phyloP scores from a whole-genome alignment of 2,888 invertebrate species.

The Ichneumoninae sp. region DNA sequence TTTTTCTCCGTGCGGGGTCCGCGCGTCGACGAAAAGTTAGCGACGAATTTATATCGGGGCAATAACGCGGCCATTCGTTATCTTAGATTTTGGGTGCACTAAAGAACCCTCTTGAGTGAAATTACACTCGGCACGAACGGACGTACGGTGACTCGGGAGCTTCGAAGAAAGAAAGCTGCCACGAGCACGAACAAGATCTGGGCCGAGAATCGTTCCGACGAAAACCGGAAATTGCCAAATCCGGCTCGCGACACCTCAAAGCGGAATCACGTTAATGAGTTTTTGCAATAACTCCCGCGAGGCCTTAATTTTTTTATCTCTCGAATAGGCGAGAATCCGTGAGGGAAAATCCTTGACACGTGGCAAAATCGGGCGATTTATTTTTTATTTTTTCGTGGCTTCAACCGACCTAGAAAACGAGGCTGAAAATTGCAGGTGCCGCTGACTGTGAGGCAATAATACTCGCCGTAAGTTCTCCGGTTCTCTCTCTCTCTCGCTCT shows the following conservation, averaged over 20 bases:
- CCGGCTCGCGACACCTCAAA: slow-evolving; percentile 19
- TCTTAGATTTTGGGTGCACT: slow-evolving; percentile 52
- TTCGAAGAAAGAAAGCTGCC: slow-evolving; percentile 16
- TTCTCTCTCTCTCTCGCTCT: neutral
- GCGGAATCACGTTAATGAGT: slow-evolving; percentile 19
- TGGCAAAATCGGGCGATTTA: neutral
- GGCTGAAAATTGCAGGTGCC: slow-evolving; percentile 19
- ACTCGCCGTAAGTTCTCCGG: slow-evolving; percentile 12
- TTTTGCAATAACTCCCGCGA: slow-evolving; percentile 24
- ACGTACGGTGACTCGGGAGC: neutral
- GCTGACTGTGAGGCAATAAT: slow-evolving; percentile 34
- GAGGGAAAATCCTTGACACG: neutral
- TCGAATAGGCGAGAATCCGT: neutral
- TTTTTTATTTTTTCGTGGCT: neutral
- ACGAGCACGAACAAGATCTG: slow-evolving; percentile 30
- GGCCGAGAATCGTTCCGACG: slow-evolving; percentile 19
- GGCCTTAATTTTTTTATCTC: no score
- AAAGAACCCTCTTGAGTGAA: slow-evolving; percentile 68
- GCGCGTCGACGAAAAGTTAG: slow-evolving; percentile 30
- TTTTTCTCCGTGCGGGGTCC: neutral
- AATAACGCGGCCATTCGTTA: slow-evolving; percentile 52
- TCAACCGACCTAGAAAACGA: slow-evolving; percentile 7
- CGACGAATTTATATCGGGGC: slow-evolving; percentile 53
- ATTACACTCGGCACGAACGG: slow-evolving; percentile 61
- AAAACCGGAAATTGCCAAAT: slow-evolving; percentile 55